Conservation (phyloP, 2,113 vertebrate species). For the Thamnaconus septentrionalis region DNA sequence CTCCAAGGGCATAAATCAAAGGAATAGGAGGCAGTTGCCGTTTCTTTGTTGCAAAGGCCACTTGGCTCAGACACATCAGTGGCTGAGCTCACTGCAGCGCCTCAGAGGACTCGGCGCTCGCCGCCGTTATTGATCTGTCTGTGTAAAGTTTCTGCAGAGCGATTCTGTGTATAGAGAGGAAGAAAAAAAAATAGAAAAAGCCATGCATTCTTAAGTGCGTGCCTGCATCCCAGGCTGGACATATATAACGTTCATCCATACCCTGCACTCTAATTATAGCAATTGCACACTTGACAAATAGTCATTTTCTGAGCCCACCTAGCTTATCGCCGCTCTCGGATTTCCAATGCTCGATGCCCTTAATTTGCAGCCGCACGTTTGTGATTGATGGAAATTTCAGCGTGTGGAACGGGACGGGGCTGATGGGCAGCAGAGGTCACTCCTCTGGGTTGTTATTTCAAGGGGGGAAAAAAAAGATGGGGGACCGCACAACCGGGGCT, state of each 20-base stretch:
- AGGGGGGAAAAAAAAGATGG: no score
- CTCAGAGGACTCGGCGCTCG: constrained; percentile 57
- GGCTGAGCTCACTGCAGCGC: constrained; percentile 64
- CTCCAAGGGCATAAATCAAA: constrained; percentile 70
- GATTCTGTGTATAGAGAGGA: constrained; percentile 47
- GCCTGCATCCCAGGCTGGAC: constrained; percentile 41
- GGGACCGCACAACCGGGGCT: constrained; percentile 16
- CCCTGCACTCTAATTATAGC: constrained; percentile 47
- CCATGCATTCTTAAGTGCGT: constrained; percentile 62
- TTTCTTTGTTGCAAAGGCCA: constrained; percentile 71
- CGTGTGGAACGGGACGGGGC: constrained; percentile 24
- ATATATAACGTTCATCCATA: constrained; percentile 59
- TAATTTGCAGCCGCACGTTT: constrained; percentile 45
- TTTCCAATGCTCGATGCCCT: constrained; percentile 25
- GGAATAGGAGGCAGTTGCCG: constrained; percentile 54
- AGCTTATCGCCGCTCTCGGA: constrained; percentile 22
- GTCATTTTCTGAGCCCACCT: constrained; percentile 16
- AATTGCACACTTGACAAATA: constrained; percentile 50
- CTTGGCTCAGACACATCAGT: constrained; percentile 65
- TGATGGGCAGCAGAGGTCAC: constrained; percentile 48
- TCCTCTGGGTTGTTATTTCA: constrained; percentile 55
- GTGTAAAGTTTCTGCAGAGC: constrained; percentile 72
- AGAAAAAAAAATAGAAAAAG: constrained; percentile 34
- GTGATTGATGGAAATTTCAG: constrained; percentile 54
- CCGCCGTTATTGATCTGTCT: constrained; percentile 74